Evolutionary conservation across 37 sponge, comb jelly and placozoan species (phyloP).

Genomic region (Spongia lamella): DNA sequence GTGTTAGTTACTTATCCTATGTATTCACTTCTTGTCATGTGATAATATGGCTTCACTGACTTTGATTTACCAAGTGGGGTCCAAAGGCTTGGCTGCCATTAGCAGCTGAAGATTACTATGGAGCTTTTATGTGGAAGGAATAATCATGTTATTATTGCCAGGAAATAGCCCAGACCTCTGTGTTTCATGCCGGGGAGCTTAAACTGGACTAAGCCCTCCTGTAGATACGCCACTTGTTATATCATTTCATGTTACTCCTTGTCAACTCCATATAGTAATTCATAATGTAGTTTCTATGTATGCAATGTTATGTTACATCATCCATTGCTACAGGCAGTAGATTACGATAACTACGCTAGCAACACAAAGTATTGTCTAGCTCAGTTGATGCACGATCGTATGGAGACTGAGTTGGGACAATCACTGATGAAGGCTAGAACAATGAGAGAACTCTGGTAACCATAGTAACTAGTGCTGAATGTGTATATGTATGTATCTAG

Average conservation of each 20-base stretch:
- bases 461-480: no score
- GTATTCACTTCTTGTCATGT: no score
- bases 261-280: background rate
- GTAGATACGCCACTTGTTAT: background rate
- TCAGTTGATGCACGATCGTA: conserved; percentile 50
- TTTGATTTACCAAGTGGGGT: no score
- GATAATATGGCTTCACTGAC: no score
- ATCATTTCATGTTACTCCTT: background rate
- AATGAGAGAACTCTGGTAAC: conserved; percentile 66
- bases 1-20: no score
- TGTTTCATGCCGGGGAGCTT: background rate
- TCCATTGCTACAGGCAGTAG: conserved; percentile 33
- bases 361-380: conserved; percentile 83
- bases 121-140: no score
- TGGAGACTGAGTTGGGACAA: conserved; percentile 49
- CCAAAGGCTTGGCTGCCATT: no score
- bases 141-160: no score
- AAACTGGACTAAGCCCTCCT: background rate
- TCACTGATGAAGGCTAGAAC: conserved; percentile 42
- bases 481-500: no score
- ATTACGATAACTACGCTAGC: conserved; percentile 39
- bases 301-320: background rate
- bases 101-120: no score
- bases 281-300: no score
- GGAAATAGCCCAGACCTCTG: no score